Evolutionary conservation across 2,113 vertebrate species (phyloP), one percentile per base, ranked within the genome.

Genomic region (Limnothrissa miodon): DNA sequence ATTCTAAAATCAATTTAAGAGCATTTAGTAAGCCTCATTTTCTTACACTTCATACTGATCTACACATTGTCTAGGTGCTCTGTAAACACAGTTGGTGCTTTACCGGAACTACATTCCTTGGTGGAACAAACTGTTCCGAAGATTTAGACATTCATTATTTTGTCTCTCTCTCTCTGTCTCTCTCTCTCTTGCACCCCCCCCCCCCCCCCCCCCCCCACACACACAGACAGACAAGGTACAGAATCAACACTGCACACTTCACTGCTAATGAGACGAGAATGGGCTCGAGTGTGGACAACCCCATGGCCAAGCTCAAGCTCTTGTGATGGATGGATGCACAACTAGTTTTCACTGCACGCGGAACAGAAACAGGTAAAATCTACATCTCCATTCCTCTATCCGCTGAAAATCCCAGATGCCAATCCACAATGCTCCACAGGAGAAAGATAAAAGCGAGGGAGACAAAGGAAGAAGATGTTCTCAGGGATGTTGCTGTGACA

Each of bases 321-420:
- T 42, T 81, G 48, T 83, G 81, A 83, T 83, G 81, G 74, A 83
- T 84, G 70, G 59, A 78, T 78, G 59, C 45, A 78, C 21, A 39
- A 39, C 79, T 9, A 45, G n/a, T 74, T 78, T 62, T 44, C 66
- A 48, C 81, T 25, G 74, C 5, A 4, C 2, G 4, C 36, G 5
- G 42, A 78, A 59, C n/a, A 46, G 62, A 74, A 39, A 23, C 42
- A 79, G 10, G 9, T 2, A 48, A 78, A 39, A n/a, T 39, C 19
- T 19, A 53, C 39, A 45, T 48, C 0, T 51, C 39, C 2, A 36
- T 25, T 39, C 78, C 78, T 80, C 62, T 59, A 42, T 33, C 21
- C 25, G 3, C 17, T 66, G 36, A 44, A 39, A 44, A n/a, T 15
- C 11, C 23, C 45, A 53, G 46, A 84, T 33, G 23, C 19, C 51